Evolutionary conservation across 1,140 invertebrate species (phyloP).

Genomic region (Saxidomus purpurata): DNA sequence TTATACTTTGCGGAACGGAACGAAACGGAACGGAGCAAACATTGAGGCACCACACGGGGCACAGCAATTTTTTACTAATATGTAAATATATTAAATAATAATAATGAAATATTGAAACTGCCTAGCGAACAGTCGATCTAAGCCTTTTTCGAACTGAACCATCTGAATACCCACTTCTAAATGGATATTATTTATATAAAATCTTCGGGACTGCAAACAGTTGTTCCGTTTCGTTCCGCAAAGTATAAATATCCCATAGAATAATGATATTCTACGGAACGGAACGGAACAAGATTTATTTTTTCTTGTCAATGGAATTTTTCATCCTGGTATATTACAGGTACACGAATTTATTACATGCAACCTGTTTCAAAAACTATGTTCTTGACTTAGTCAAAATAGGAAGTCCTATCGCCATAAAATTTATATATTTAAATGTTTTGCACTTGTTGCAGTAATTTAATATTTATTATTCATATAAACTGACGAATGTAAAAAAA

Average conservation of each 20-base stretch:
- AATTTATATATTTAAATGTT: constrained; percentile 6
- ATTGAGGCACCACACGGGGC: background rate
- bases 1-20: constrained; percentile 3
- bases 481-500: background rate
- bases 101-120: background rate
- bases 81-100: background rate
- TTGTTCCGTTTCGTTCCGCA: constrained; percentile 10
- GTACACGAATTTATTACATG: background rate
- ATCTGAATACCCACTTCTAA: background rate
- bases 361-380: background rate
- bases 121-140: background rate
- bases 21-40: background rate
- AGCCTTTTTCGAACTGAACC: background rate
- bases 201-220: constrained; percentile 3
- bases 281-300: background rate
- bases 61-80: background rate
- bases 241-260: background rate
- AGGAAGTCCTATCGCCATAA: background rate
- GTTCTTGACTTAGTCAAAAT: background rate
- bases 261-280: background rate
- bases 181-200: background rate
- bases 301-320: background rate
- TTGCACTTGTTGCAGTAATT: constrained; percentile 4
- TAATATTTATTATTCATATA: constrained; percentile 5
- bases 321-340: background rate